Evolutionary conservation across 2,888 invertebrate species (phyloP), one percentile per base, ranked within the genome.

Genomic region (Leucania comma): DNA sequence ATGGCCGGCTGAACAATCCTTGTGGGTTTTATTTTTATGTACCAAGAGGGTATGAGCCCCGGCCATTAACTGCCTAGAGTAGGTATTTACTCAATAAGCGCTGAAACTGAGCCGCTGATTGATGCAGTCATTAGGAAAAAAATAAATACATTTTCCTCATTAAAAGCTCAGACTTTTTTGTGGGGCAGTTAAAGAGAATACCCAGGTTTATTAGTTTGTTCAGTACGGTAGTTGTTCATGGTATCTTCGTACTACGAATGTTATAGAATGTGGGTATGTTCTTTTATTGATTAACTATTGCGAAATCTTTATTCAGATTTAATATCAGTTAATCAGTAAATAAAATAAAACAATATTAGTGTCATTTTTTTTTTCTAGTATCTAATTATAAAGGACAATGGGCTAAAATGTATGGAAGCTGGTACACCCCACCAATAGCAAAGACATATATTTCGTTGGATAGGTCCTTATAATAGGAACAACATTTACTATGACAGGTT

Each of bases 1-100:
- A 88, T 86, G 80, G 68, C 68, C 57, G 59, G 61, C 57, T 72
- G 66, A 72, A 82, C 73, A 80, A 75, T 75, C 58, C 50, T 67
- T 72, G 69, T 61, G 48, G 50, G 38, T 71, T 80, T 82, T 76
- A 73, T 77, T 66, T 75, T 68, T 77, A 64, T 61, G 53, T 73
- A 80, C 73, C 61, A 62, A 60, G 57, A 75, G 32, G 38, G 68
- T 72, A 81, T 70, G 72, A 22, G 46, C 56, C 57, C 51, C 53
- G 50, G 59, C 70, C 68, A 71, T 79, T 62, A 65, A 80, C 61
- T 79, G 56, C 61, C 22, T 32, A 68, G 46, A 48, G 46, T 48
- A n/a, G 38, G 54, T 48, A 67, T 78, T 70, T 75, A 79, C 61
- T 57, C 67, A 70, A 59, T 65, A 68, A 70, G 48, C 64, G 46